phyloP scores from a whole-genome alignment of 2,797 vertebrate genomes.

The Huso huso region DNA sequence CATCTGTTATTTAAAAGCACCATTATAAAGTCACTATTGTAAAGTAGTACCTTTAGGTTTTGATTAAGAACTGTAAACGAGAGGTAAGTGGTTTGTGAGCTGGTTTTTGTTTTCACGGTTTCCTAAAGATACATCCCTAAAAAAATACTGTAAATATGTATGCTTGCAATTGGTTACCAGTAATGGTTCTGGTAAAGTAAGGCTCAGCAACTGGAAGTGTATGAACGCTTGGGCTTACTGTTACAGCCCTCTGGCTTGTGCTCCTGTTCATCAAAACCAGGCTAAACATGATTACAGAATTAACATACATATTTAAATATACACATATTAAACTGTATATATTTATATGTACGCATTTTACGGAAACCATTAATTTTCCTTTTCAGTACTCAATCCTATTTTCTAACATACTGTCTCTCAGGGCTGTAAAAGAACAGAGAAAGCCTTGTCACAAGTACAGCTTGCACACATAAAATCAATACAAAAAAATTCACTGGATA shows the following conservation, averaged over 20 bases:
- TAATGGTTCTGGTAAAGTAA: slow-evolving; percentile 54
- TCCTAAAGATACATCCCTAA: slow-evolving; percentile 77
- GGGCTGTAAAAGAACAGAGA: slow-evolving; percentile 55
- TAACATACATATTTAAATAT: slow-evolving; percentile 19
- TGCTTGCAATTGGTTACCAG: slow-evolving; percentile 48
- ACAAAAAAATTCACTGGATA: slow-evolving; percentile 75
- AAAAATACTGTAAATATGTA: slow-evolving; percentile 72
- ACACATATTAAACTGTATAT: slow-evolving; percentile 15
- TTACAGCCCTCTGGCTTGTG: slow-evolving; percentile 33
- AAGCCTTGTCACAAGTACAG: slow-evolving; percentile 72
- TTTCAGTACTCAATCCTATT: slow-evolving; percentile 23
- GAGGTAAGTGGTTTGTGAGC: slow-evolving; percentile 85
- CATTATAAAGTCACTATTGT: slow-evolving; percentile 88
- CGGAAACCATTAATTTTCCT: slow-evolving; percentile 27
- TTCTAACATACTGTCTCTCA: slow-evolving; percentile 44
- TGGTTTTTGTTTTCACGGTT: slow-evolving; percentile 70
- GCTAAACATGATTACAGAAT: slow-evolving; percentile 38
- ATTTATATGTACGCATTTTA: slow-evolving; percentile 19
- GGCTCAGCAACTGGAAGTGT: slow-evolving; percentile 64
- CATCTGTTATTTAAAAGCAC: slow-evolving; percentile 81
- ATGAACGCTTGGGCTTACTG: slow-evolving; percentile 31
- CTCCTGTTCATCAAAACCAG: slow-evolving; percentile 46
- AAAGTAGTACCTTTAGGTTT: slow-evolving; percentile 98
- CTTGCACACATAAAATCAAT: slow-evolving; percentile 70
- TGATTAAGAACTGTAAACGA: slow-evolving; percentile 96